Base-by-base conservation (phyloP, 2,113 vertebrate species). In the Macrotus californicus region DNA sequence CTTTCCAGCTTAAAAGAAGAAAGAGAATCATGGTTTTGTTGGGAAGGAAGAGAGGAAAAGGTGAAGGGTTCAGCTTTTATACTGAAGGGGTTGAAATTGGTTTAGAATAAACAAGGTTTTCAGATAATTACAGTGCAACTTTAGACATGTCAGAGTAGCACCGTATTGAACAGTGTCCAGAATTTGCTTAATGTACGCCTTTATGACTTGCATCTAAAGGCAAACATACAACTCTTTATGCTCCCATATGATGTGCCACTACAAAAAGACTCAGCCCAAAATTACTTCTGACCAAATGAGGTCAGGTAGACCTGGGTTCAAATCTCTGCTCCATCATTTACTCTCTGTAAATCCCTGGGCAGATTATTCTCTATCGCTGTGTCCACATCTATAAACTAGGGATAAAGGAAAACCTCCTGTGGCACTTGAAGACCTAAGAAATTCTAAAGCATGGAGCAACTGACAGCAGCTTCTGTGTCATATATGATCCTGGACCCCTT, bases 21-120 rank as follows among this genome's bases (percentile, higher is more conserved):
- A 92, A 87, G n/a, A 54, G 4, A 4, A 43, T 56, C 16, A 5
- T 61, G 48, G 41, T 79, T 93, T 87, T 87, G 21, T 46, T 41
- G 15, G 13, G 50, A 67, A 36, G 19, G 36, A 76, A 93, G 43
- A 73, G 29, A 80, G 64, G 46, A 93, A 73, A 88, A 86, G 54
- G 76, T 46, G 72, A 93, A 79, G 61, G 19, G 14, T 69, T 89
- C 31, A n/a, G 41, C 12, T 52, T 29, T 82, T 72, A 66, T 6
- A 50, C 5, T 46, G 50, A 94, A 89, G 21, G 7, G 34, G n/a
- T n/a, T 61, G 73, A 82, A 87, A 46, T 54, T 82, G 13, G 34
- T 41, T 96, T 82, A 77, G 11, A 26, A n/a, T 69, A 93, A 93
- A 90, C 29, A 84, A 79, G 52, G 39, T 81, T 88, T 96, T 41